Base-by-base conservation (phyloP, 23 tunicate genomes). In the Ascidia mentula region DNA sequence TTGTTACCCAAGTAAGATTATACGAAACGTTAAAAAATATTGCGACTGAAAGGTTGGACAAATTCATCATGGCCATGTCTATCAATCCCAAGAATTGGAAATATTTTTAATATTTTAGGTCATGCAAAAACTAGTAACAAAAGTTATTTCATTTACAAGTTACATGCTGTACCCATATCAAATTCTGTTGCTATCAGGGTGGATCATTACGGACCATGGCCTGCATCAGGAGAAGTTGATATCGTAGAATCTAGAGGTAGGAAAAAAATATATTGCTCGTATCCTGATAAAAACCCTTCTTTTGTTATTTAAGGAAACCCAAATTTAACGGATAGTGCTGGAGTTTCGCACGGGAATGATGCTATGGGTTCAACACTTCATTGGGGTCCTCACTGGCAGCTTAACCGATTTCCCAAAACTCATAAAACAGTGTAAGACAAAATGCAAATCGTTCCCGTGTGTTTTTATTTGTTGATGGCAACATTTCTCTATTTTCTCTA, bases 161-260 rank as follows among this genome's bases (percentile, higher is more conserved):
- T n/a, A n/a, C n/a, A 42, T 42, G 12, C 53, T 42, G 15, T 9
- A 42, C 53, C 15, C 15, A 42, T 9, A 42, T 15, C 22, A 53
- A 5, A 3, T 6, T 53, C 24, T 53, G 4, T 30, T 38, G 18
- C 35, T 69, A 61, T 1, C 72, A 89, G 97, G 60, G 69, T 69
- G 22, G 82, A 91, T 38, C 84, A 53, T 0, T 94, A 85, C 71
- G 98, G 98, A 65, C 46, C 40, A 37, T 94, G 98, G 98, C 98
- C 98, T 71, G 98, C 98, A 1, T 94, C 98, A 20, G 98, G 98
- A 39, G 98, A 94, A 71, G 89, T 94, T 39, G 98, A 94, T 59
- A 45, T 94, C 34, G 35, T 89, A 0, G 98, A 94, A 77, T 89
- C 98, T 26, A 42, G 98, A 88, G 98, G 98, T 85, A 70, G 2